Conservation (phyloP, 2,797 vertebrate species). For the Lates japonicus region DNA sequence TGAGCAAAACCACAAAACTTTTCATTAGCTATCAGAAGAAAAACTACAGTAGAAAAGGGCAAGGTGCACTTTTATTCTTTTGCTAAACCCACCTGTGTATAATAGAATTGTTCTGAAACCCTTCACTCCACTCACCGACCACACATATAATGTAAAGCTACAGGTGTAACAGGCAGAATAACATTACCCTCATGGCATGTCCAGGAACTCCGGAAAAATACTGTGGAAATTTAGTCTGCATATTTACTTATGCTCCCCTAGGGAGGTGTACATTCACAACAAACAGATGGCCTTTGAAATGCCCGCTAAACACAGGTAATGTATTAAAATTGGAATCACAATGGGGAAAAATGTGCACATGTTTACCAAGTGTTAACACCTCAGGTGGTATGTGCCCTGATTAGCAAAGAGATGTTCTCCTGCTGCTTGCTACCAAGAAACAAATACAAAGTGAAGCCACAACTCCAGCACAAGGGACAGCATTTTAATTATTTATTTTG, state of each 20-base stretch:
- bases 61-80: background rate
- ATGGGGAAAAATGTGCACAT: constrained; percentile 25
- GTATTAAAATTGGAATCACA: constrained; percentile 59
- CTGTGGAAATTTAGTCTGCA: constrained; percentile 17
- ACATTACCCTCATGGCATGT: background rate
- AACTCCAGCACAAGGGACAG: background rate
- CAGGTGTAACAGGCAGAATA: background rate
- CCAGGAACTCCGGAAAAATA: background rate
- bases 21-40: background rate
- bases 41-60: background rate
- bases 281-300: constrained; percentile 60
- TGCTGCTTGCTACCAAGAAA: constrained; percentile 22
- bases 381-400: constrained; percentile 58
- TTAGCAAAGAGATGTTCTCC: constrained; percentile 47
- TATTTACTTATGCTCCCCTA: constrained; percentile 22
- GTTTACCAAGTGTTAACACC: constrained; percentile 54
- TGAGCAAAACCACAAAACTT: background rate
- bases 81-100: background rate
- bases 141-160: background rate
- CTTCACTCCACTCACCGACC: background rate
- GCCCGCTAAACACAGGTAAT: constrained; percentile 51
- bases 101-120: background rate
- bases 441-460: constrained; percentile 1
- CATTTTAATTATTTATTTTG: background rate
- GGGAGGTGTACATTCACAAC: constrained; percentile 21